phyloP scores from a whole-genome alignment of 2,888 invertebrate genomes.

The Zaprionus lineosus region DNA sequence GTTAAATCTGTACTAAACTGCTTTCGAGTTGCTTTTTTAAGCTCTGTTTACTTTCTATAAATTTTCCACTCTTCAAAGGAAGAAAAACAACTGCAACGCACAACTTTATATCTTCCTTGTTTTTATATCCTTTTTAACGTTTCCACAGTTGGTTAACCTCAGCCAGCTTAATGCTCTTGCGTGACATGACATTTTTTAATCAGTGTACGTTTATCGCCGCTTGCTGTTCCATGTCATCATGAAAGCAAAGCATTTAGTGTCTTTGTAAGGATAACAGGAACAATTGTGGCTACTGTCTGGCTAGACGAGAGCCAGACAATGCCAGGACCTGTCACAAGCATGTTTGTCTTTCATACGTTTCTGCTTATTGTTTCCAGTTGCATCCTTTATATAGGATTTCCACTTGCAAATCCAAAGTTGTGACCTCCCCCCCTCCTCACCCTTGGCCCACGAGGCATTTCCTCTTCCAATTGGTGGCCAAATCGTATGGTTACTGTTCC shows the following conservation, averaged over 20 bases:
- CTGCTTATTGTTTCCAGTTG: constrained; percentile 24
- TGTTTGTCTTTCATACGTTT: constrained; percentile 32
- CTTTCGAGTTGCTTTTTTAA: constrained; percentile 43
- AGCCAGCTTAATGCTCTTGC: constrained; percentile 18
- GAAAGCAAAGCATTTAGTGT: constrained; percentile 47
- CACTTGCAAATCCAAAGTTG: too few relatives aligned
- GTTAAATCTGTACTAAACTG: constrained; percentile 20
- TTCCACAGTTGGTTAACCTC: too few relatives aligned
- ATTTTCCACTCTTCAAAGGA: too few relatives aligned
- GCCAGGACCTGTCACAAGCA: constrained; percentile 47
- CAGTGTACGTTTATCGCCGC: constrained; percentile 25
- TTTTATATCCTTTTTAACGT: too few relatives aligned
- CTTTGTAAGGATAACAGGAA: constrained; percentile 24
- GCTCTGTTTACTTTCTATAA: constrained; percentile 27
- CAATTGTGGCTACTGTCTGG: constrained; percentile 36
- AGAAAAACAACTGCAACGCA: too few relatives aligned
- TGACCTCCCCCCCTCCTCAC: too few relatives aligned
- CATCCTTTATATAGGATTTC: background rate
- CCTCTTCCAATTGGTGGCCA: constrained; percentile 35
- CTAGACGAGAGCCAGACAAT: constrained; percentile 64
- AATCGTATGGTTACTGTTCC: constrained; percentile 3
- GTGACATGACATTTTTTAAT: constrained; percentile 49
- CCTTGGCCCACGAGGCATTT: too few relatives aligned
- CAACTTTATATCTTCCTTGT: too few relatives aligned
- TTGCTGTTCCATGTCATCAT: too few relatives aligned